Conservation (phyloP, 2,888 invertebrate species). For the Slavum lentiscoides region DNA sequence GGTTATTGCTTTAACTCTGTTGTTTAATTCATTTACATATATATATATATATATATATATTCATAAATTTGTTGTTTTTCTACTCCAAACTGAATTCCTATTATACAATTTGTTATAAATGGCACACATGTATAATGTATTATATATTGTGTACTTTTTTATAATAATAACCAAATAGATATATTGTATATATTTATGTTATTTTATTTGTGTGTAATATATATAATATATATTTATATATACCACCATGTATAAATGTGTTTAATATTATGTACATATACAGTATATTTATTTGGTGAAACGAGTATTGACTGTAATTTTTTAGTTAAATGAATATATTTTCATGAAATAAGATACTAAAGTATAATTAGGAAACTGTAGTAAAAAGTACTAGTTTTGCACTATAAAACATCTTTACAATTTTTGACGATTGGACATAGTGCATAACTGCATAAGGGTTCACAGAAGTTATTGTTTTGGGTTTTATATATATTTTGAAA, state of each 20-base stretch:
- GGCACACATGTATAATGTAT: neutral
- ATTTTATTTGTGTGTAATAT: conserved; percentile 21
- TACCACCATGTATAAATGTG: conserved; percentile 15
- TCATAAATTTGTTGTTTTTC: neutral
- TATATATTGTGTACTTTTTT: neutral
- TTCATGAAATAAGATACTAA: neutral
- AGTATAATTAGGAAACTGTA: too few species aligned
- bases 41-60: conserved; percentile 9
- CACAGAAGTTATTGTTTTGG: neutral
- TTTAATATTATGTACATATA: conserved; percentile 6
- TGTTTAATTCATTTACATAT: neutral
- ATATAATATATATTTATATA: neutral
- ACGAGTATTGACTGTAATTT: conserved; percentile 9
- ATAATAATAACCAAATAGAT: conserved; percentile 19
- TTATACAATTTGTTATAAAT: neutral
- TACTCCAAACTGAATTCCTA: conserved; percentile 22
- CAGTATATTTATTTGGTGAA: conserved; percentile 43
- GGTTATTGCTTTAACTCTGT: neutral
- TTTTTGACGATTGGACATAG: conserved; percentile 8
- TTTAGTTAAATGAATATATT: conserved; percentile 3
- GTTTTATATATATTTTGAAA: neutral
- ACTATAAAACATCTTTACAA: neutral
- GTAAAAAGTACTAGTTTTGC: neutral
- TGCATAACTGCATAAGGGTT: neutral
- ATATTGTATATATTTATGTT: conserved; percentile 27